A percentile compares a stretch with the other conserved stretches of the same genome.
phyloP scores from a whole-genome alignment of 2,113 vertebrate genomes.

The Melanostigma gelatinosum region DNA sequence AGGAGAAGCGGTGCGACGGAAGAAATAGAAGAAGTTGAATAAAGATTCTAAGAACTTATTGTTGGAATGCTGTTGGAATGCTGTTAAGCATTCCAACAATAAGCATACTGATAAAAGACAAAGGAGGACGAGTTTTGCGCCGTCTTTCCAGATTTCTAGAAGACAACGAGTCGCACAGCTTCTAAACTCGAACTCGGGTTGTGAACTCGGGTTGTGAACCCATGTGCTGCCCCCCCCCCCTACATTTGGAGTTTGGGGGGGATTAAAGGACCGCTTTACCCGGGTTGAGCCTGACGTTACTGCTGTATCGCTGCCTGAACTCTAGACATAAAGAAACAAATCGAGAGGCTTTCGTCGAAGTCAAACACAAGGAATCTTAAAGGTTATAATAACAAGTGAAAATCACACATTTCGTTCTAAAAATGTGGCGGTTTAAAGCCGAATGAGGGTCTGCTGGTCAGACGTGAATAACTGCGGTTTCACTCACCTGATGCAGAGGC shows the following conservation, averaged over 20 bases:
- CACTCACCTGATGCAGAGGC: conserved; percentile 69
- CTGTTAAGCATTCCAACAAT: too few relatives aligned
- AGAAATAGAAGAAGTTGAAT: too few relatives aligned
- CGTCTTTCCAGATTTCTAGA: neutral
- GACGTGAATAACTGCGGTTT: conserved; percentile 7
- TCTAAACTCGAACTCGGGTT: neutral
- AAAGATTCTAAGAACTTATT: too few relatives aligned
- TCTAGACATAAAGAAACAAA: neutral
- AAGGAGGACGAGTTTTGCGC: neutral
- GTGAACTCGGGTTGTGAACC: neutral
- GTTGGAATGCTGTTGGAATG: too few relatives aligned
- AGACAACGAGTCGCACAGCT: neutral
- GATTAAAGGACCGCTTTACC: neutral
- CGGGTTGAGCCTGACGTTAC: neutral
- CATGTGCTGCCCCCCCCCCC: neutral
- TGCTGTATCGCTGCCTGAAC: neutral
- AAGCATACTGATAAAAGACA: neutral
- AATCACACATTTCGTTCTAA: conserved; percentile 16
- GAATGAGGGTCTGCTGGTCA: neutral
- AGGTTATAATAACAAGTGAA: conserved; percentile 27
- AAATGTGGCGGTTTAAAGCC: neutral
- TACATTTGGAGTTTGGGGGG: neutral
- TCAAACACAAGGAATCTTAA: conserved; percentile 26
- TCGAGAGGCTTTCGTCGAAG: neutral
- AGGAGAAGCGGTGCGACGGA: too few relatives aligned